Conservation (phyloP, 64 coral and sea anemone species). For the Montipora capricornis region DNA sequence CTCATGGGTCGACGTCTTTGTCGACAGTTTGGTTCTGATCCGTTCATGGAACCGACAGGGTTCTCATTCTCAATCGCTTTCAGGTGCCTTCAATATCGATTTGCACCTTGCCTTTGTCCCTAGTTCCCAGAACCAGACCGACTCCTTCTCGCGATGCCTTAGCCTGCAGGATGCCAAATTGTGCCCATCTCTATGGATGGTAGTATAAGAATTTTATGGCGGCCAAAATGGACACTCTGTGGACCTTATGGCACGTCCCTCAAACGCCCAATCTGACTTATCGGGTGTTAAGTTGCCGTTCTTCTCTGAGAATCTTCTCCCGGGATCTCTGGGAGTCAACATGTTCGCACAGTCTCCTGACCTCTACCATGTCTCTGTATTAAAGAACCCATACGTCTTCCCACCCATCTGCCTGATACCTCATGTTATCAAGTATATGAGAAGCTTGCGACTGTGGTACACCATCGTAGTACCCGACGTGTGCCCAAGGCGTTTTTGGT, state of each 20-base stretch:
- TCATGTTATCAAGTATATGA: neutral
- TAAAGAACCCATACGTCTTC: neutral
- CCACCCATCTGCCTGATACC: neutral
- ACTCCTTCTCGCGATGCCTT: neutral
- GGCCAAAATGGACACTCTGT: neutral
- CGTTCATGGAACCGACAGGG: neutral
- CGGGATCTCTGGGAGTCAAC: neutral
- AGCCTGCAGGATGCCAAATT: neutral
- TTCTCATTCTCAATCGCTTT: neutral
- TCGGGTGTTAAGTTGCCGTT: neutral
- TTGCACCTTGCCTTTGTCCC: neutral
- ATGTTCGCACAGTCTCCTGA: slow-evolving; percentile 7
- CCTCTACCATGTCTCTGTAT: neutral
- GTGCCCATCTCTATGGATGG: neutral
- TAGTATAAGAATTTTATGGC: neutral
- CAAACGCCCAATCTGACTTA: neutral
- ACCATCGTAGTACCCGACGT: slow-evolving; percentile 44
- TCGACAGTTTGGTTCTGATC: neutral
- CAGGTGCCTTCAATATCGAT: neutral
- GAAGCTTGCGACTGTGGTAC: neutral
- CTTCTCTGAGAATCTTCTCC: neutral
- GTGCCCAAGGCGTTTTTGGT: neutral
- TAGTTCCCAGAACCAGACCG: neutral
- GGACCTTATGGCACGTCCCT: slow-evolving; percentile 19
- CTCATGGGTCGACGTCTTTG: neutral